phyloP scores from a whole-genome alignment of 2,888 invertebrate genomes.

The Euplagia quadripunctaria region DNA sequence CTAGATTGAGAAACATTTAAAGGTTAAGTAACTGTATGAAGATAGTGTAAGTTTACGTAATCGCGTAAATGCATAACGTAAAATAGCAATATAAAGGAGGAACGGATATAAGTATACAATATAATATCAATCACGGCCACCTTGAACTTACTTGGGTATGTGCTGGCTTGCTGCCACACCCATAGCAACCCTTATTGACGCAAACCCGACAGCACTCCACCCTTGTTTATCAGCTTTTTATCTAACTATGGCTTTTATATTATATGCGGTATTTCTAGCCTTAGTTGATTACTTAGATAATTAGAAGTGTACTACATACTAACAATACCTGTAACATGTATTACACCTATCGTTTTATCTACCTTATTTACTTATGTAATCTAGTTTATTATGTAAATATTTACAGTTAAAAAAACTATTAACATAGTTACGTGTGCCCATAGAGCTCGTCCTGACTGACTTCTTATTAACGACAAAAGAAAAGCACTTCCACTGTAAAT shows the following conservation, averaged over 20 bases:
- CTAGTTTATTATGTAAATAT: background rate
- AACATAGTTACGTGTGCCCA: background rate
- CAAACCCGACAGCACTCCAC: conserved; percentile 72
- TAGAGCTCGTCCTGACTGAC: background rate
- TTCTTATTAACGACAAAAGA: background rate
- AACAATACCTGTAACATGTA: background rate
- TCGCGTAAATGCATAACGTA: too few species aligned
- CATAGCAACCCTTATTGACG: conserved; percentile 77
- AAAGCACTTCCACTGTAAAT: background rate
- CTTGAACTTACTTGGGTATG: conserved; percentile 47
- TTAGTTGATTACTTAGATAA: conserved; percentile 1
- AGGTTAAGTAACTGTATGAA: background rate
- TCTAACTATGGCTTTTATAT: conserved; percentile 62
- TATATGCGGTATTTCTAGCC: conserved; percentile 24
- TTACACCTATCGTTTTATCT: conserved; percentile 1
- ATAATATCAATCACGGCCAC: conserved; percentile 53
- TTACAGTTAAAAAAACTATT: background rate
- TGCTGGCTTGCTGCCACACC: conserved; percentile 65
- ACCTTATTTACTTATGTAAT: background rate
- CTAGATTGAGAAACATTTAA: conserved; percentile 9
- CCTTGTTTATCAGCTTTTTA: conserved; percentile 78
- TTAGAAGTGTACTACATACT: background rate
- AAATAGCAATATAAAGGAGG: background rate
- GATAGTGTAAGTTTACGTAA: background rate
- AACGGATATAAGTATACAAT: background rate